Evolutionary conservation across 2,888 invertebrate species (phyloP).

Genomic region (Helobdella robusta): DNA sequence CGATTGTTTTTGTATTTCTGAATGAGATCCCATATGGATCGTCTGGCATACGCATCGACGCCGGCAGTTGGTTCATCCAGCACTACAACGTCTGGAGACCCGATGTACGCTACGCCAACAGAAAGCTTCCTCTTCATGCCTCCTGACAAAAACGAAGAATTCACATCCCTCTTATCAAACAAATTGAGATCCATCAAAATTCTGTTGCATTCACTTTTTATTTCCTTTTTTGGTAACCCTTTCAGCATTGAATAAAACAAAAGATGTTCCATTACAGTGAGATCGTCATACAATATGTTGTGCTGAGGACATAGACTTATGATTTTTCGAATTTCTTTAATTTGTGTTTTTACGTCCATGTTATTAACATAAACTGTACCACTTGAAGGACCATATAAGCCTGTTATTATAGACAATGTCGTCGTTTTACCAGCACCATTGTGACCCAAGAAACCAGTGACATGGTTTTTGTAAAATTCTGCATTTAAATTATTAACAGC

Average conservation of each 20-base stretch:
- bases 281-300: slow-evolving; percentile 64
- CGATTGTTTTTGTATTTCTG: slow-evolving; percentile 59
- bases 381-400: slow-evolving; percentile 65
- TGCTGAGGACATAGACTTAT: slow-evolving; percentile 82
- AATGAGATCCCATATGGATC: slow-evolving; percentile 67
- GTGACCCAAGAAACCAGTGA: slow-evolving; percentile 74
- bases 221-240: slow-evolving; percentile 43
- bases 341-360: slow-evolving; percentile 61
- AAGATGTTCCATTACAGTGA: slow-evolving; percentile 50
- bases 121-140: slow-evolving; percentile 80
- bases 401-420: slow-evolving; percentile 59
- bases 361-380: slow-evolving; percentile 68
- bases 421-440: slow-evolving; percentile 89
- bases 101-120: slow-evolving; percentile 78
- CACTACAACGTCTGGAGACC: slow-evolving; percentile 60
- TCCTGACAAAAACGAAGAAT: slow-evolving; percentile 52
- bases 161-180: not conserved
- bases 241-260: slow-evolving; percentile 51
- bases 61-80: slow-evolving; percentile 77
- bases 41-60: slow-evolving; percentile 76
- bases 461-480: slow-evolving; percentile 71
- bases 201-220: slow-evolving; percentile 48
- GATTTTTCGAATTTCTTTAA: slow-evolving; percentile 60
- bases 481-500: slow-evolving; percentile 65
- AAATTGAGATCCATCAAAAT: not conserved